A percentile compares a stretch with the other conserved stretches of the same genome.
These are phyloP conservation scores for Tetragonisca angustula DNA, from an alignment of 2,888 invertebrate species.

Conservation along the genomic window DNA sequence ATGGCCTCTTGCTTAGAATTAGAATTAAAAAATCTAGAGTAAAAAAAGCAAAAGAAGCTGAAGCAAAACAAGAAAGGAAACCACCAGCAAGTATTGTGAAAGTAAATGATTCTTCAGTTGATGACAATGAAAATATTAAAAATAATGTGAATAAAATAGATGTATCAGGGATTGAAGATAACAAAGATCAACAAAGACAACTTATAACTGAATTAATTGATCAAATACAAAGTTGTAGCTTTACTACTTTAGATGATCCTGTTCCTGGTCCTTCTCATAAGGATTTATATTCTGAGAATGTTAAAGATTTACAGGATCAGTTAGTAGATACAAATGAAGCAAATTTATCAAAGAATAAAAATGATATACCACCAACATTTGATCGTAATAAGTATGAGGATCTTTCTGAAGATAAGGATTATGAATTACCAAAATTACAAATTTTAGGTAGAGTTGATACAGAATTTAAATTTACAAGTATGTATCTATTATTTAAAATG, in stretches of 20 bases:
- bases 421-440: constrained; percentile 82
- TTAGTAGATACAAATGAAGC: constrained; percentile 8
- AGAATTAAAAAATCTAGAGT: constrained; percentile 86
- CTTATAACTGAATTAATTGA: constrained; percentile 12
- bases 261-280: not conserved
- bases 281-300: not conserved
- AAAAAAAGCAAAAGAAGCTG: constrained; percentile 41
- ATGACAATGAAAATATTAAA: not conserved
- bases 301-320: constrained; percentile 7
- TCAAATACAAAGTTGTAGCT: constrained; percentile 26
- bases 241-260: not conserved
- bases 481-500: constrained; percentile 73
- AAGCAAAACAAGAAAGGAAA: not conserved
- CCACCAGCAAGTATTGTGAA: not conserved
- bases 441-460: constrained; percentile 87
- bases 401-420: constrained; percentile 81
- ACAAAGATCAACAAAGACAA: constrained; percentile 6
- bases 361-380: constrained; percentile 65
- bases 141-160: not conserved
- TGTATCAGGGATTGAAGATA: not conserved
- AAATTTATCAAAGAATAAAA: constrained; percentile 24
- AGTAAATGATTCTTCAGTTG: not conserved
- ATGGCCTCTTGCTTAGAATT: constrained; percentile 91
- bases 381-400: constrained; percentile 72
- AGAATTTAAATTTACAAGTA: constrained; percentile 89